Percentiles rank a stretch among this genome's conserved stretches.
Conservation (phyloP, 2,888 invertebrate species). For the Apomyelois bistriatella region DNA sequence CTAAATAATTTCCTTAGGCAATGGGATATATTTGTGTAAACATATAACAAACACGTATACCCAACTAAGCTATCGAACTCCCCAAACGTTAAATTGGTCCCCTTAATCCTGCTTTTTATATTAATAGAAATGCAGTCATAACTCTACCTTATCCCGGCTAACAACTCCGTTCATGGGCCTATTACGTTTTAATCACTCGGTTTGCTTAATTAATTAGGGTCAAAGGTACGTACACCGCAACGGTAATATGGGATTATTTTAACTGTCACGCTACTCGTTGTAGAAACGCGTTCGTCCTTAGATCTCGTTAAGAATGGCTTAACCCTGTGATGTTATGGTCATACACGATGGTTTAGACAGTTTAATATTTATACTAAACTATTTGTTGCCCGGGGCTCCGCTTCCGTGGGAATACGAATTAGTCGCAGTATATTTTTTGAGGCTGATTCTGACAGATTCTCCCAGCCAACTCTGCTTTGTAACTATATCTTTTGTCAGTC, state of each 20-base stretch:
- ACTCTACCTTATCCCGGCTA: constrained; percentile 20
- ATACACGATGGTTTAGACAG: too few species aligned
- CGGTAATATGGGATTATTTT: constrained; percentile 23
- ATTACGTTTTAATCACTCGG: constrained; percentile 64
- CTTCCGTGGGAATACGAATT: too few species aligned
- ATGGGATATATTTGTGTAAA: too few species aligned
- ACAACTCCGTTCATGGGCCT: constrained; percentile 35
- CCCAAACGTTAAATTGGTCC: background rate
- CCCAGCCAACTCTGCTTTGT: too few species aligned
- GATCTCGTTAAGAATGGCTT: background rate
- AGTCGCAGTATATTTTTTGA: too few species aligned
- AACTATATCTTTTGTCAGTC: too few species aligned
- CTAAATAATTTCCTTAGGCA: too few species aligned
- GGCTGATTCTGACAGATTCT: too few species aligned
- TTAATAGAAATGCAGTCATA: constrained; percentile 20
- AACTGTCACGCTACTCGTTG: constrained; percentile 10
- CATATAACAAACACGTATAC: too few species aligned
- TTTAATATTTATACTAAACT: too few species aligned
- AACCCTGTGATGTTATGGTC: background rate
- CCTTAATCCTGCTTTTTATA: constrained; percentile 12
- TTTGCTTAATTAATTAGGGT: constrained; percentile 68
- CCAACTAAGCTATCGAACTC: too few species aligned
- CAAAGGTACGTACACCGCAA: constrained; percentile 37
- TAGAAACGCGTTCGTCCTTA: background rate
- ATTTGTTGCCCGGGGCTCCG: too few species aligned